Evolutionary conservation across 2,888 invertebrate genomes (phyloP), one percentile per base, ranked within the genome.

Genomic region (Ornithoptera priamus): DNA sequence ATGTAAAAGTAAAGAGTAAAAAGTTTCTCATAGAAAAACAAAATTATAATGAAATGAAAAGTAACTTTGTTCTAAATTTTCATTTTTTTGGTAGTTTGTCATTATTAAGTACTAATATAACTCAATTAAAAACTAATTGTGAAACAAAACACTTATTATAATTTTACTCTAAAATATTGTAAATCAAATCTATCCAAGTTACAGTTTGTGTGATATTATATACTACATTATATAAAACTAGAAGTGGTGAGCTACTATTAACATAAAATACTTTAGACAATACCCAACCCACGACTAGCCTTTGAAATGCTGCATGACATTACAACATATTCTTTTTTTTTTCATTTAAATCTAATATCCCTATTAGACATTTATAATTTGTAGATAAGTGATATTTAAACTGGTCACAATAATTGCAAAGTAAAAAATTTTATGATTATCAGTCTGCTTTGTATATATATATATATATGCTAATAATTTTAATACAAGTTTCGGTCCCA

Each of bases 41-140:
- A 53, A 53, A 53, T 53, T n/a, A 50, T 5, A 50, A 18, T 30
- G 36, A 82, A 84, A 84, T 83, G 83, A 84, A 85, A 75, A 75
- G 80, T 83, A 86, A 87, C 84, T 86, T 89, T 87, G 87, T 88
- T 85, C 86, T 86, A 85, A 81, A 80, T 81, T 82, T 82, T 81
- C 80, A 81, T 88, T 87, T 46, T 30, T 91, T 92, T 90, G 89
- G 90, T 89, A 88, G 85, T 81, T 83, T 81, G 83, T 85, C 77
- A 81, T 78, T 81, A 79, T 89, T 90, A 91, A 90, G 90, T 92
- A 92, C 91, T 90, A 90, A 85, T 81, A 81, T 84, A 89, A 81
- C 81, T 82, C 79, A 83, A 78, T 83, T 75, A 73, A 87, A 79
- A 72, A 80, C 84, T 89, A 88, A 83, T 84, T 85, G 85, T 88